Evolutionary conservation across 2,888 invertebrate genomes (phyloP).

Genomic region (Lithophane socia): DNA sequence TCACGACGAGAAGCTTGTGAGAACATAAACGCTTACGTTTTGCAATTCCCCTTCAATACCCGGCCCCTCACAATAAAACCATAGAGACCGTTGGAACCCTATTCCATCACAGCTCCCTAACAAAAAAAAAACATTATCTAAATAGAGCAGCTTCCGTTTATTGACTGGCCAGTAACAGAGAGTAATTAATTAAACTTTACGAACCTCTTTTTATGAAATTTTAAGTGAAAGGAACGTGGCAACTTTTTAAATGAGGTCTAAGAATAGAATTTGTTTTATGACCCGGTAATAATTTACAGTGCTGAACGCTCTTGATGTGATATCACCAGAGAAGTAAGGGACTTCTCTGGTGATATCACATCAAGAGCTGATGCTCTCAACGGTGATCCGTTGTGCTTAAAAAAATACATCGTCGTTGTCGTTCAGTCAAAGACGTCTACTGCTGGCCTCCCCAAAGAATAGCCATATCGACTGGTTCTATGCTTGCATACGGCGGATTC

Average conservation of each 20-base stretch:
- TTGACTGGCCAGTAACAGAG: conserved; percentile 42
- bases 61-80: conserved; percentile 32
- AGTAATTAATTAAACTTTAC: conserved; percentile 53
- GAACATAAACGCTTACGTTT: conserved; percentile 5
- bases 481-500: neutral
- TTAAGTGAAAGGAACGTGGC: conserved; percentile 25
- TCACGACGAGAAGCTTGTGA: neutral
- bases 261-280: conserved; percentile 11
- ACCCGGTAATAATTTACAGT: neutral
- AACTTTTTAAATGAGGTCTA: conserved; percentile 26
- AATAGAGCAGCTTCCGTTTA: conserved; percentile 48
- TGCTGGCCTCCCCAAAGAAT: neutral
- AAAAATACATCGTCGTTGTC: no score
- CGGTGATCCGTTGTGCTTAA: no score
- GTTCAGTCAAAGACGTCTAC: neutral
- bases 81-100: conserved; percentile 19
- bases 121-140: conserved; percentile 51
- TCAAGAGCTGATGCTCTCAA: no score
- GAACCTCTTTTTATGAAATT: conserved; percentile 39
- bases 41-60: neutral
- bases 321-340: neutral
- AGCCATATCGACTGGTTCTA: neutral
- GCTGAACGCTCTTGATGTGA: neutral
- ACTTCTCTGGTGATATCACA: neutral
- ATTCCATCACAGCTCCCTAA: conserved; percentile 39